These are phyloP conservation scores for Nomada fabriciana DNA, from an alignment of 2,888 invertebrate species.

Conservation along the genomic window DNA sequence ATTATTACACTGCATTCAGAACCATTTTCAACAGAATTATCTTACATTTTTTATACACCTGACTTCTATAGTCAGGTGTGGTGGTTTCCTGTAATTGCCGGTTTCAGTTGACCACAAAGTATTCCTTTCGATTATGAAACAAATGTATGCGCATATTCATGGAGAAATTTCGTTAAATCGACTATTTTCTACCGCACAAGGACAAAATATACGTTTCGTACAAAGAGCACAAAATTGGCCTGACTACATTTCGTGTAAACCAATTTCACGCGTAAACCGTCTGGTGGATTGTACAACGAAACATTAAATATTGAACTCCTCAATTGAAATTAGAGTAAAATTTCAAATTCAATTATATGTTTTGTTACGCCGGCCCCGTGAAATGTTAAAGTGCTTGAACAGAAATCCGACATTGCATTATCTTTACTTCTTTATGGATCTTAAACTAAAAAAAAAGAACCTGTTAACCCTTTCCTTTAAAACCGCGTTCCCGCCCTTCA, in stretches of 20 bases:
- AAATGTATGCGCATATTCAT: conserved; percentile 24
- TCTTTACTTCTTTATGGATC: no score
- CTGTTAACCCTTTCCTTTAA: no score
- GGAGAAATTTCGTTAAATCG: conserved; percentile 9
- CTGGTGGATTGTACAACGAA: not conserved
- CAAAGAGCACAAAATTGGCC: not conserved
- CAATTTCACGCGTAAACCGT: not conserved
- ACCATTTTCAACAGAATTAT: not conserved
- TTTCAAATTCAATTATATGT: not conserved
- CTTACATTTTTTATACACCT: not conserved
- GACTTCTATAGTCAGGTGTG: not conserved
- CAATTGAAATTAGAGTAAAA: not conserved
- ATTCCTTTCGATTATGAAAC: not conserved
- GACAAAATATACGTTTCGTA: not conserved
- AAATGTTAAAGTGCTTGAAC: not conserved
- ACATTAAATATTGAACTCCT: not conserved
- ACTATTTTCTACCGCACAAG: not conserved
- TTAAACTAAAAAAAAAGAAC: no score
- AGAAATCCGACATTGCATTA: not conserved
- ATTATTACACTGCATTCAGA: not conserved
- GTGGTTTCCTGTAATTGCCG: not conserved
- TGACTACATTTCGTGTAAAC: not conserved
- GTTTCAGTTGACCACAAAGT: not conserved
- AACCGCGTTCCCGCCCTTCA: no score
- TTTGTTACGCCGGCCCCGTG: not conserved